phyloP scores from a whole-genome alignment of 2,888 invertebrate species.

The Tenthredo distinguenda region DNA sequence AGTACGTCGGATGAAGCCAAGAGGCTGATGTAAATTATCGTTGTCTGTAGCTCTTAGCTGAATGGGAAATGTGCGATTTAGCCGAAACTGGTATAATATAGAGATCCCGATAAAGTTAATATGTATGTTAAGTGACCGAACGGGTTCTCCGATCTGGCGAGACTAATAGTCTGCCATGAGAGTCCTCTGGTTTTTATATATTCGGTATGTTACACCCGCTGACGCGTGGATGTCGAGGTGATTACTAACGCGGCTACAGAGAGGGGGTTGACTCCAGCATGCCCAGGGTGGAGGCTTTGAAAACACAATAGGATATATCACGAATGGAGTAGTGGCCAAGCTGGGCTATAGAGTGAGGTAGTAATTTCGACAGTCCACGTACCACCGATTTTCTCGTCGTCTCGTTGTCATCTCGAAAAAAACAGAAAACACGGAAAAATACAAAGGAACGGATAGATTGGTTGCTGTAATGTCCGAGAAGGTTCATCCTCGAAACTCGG shows the following conservation, averaged over 20 bases:
- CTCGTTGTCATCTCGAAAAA: not conserved
- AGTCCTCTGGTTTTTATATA: constrained; percentile 68
- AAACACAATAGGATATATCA: not conserved
- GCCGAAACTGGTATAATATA: not conserved
- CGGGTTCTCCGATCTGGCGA: constrained; percentile 62
- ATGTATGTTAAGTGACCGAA: constrained; percentile 52
- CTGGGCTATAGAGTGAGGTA: not conserved
- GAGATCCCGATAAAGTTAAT: not conserved
- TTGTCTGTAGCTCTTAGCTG: not conserved
- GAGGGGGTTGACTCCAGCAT: constrained; percentile 13
- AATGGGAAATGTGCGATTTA: not conserved
- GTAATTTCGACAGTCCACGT: not conserved
- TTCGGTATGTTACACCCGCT: constrained; percentile 59
- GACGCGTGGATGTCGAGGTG: constrained; percentile 54
- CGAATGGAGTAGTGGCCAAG: not conserved
- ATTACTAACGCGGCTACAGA: constrained; percentile 40
- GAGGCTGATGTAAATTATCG: not conserved
- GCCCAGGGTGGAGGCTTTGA: not conserved
- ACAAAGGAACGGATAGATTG: not conserved
- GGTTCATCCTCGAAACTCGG: not conserved
- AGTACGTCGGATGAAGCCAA: not conserved
- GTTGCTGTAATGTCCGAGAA: not conserved
- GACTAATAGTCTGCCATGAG: constrained; percentile 65
- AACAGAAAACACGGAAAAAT: not conserved
- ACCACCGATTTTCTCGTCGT: not conserved